phyloP scores from a whole-genome alignment of 1,140 invertebrate genomes.

The Temnothorax longispinosus region DNA sequence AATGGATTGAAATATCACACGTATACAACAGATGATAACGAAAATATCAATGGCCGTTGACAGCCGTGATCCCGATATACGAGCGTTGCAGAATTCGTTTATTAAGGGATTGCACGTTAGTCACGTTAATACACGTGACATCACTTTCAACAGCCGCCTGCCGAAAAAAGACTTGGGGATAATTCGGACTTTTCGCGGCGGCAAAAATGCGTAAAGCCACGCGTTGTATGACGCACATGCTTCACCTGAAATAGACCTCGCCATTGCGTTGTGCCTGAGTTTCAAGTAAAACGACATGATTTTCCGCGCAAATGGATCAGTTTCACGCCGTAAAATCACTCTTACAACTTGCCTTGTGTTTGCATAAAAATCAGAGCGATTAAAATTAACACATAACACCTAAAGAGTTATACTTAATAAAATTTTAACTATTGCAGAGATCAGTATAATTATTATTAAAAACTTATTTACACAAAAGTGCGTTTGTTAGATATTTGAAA shows the following conservation, averaged over 20 bases:
- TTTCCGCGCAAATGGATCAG: neutral
- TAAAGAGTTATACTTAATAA: neutral
- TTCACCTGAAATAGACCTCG: slow-evolving; percentile 53
- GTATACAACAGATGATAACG: neutral
- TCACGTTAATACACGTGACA: neutral
- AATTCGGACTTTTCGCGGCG: slow-evolving; percentile 1
- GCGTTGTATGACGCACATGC: slow-evolving; percentile 37
- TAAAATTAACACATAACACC: neutral
- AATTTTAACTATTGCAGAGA: neutral
- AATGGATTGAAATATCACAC: neutral
- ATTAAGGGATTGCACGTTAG: neutral
- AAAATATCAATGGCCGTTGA: neutral
- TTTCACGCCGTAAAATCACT: neutral
- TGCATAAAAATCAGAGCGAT: neutral
- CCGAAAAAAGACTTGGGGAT: slow-evolving; percentile 29
- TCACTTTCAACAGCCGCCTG: neutral
- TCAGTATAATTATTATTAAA: neutral
- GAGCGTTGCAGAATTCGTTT: neutral
- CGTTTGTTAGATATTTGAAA: neutral
- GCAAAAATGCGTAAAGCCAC: slow-evolving; percentile 37
- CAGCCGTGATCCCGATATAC: neutral
- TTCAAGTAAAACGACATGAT: slow-evolving; percentile 20
- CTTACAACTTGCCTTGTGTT: neutral
- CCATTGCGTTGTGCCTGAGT: slow-evolving; percentile 12
- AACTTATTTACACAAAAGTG: neutral